These are phyloP conservation scores for Ichneumoninae sp. DNA, from an alignment of 2,888 invertebrate species.

Conservation along the genomic window DNA sequence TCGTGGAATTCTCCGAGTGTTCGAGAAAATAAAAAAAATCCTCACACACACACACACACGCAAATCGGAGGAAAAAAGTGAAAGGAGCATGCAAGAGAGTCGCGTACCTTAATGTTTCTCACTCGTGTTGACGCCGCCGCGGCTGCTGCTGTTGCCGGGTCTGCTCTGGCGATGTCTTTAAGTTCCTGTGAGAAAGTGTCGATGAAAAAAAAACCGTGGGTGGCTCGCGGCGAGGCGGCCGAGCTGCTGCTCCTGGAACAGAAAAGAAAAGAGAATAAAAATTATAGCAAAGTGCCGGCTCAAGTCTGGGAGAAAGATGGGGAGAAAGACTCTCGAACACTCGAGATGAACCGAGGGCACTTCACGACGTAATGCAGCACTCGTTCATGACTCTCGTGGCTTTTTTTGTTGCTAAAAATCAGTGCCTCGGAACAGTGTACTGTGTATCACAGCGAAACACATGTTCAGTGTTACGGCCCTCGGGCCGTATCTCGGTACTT, in stretches of 20 bases:
- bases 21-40: not conserved
- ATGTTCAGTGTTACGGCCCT: slow-evolving; percentile 54
- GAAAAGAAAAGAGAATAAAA: slow-evolving; percentile 5
- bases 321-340: slow-evolving; percentile 40
- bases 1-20: slow-evolving; percentile 1
- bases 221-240: slow-evolving; percentile 26
- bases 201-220: slow-evolving; percentile 43
- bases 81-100: slow-evolving; percentile 25
- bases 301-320: slow-evolving; percentile 29
- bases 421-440: slow-evolving; percentile 29
- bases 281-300: slow-evolving; percentile 5
- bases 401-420: slow-evolving; percentile 49
- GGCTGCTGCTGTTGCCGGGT: slow-evolving; percentile 24
- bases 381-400: slow-evolving; percentile 53
- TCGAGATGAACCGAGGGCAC: slow-evolving; percentile 27
- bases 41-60: no score
- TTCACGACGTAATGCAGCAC: slow-evolving; percentile 34
- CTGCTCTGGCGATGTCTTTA: slow-evolving; percentile 38
- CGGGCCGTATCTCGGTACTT: slow-evolving; percentile 44
- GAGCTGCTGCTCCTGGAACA: not conserved
- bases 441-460: slow-evolving; percentile 42
- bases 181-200: slow-evolving; percentile 54
- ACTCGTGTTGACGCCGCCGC: slow-evolving; percentile 36
- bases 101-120: slow-evolving; percentile 31
- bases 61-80: slow-evolving; percentile 1